Conservation (phyloP, 2,113 vertebrate genomes). For the Mormyrus iriodes region DNA sequence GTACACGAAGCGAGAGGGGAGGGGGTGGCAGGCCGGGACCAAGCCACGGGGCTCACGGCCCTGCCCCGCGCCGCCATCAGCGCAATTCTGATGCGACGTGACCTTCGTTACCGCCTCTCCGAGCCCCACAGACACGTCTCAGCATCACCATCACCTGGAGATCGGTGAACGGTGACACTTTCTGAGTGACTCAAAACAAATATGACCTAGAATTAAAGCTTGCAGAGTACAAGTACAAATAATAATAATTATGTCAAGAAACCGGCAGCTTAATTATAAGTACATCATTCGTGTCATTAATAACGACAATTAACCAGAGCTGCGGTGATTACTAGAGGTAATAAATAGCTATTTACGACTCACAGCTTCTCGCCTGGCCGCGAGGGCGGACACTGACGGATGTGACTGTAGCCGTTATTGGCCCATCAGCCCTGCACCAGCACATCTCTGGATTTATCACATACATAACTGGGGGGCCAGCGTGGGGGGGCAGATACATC, state of each 20-base stretch:
- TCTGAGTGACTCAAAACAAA: not conserved
- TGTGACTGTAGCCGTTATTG: not conserved
- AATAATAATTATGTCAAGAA: not conserved
- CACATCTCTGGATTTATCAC: not conserved
- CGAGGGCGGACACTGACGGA: not conserved
- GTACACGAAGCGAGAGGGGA: conserved; percentile 46
- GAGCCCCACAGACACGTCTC: not conserved
- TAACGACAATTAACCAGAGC: not conserved
- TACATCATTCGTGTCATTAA: not conserved
- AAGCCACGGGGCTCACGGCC: conserved; percentile 37
- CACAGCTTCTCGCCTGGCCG: not conserved
- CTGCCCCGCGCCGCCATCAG: not conserved
- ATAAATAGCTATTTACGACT: not conserved
- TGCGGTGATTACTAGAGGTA: not conserved
- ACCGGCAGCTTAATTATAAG: not conserved
- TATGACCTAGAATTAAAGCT: not conserved
- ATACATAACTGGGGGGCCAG: not conserved
- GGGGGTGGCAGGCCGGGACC: conserved; percentile 28
- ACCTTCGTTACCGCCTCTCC: not conserved
- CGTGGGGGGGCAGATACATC: not conserved
- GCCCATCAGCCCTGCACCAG: not conserved
- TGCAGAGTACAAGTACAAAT: not conserved
- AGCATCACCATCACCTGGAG: not conserved
- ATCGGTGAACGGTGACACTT: not conserved
- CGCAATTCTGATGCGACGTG: not conserved